Percentiles rank a stretch among this genome's conserved stretches.
Evolutionary conservation across 2,888 invertebrate genomes (phyloP).

Genomic region (Sarcophaga variegata): DNA sequence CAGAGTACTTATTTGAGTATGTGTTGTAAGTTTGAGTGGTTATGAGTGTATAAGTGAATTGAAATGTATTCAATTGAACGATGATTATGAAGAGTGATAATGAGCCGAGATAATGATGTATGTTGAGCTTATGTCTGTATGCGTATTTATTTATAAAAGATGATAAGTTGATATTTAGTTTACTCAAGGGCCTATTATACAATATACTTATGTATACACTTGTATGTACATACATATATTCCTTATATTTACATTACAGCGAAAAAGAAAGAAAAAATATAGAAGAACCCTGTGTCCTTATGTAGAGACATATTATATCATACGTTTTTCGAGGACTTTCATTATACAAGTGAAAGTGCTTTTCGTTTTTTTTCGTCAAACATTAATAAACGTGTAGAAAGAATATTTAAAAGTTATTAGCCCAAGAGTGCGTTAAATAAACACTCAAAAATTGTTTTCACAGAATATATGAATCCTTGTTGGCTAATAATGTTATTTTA

Average conservation of each 20-base stretch:
- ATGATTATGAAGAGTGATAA: conserved; percentile 36
- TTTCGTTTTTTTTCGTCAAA: conserved; percentile 8
- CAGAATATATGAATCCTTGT: conserved; percentile 4
- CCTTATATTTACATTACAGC: not conserved
- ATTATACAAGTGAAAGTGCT: conserved; percentile 14
- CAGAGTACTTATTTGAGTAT: not conserved
- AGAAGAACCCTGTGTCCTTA: too few relatives aligned
- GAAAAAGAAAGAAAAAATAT: too few relatives aligned
- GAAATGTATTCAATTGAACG: conserved; percentile 53
- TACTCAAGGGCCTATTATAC: conserved; percentile 60
- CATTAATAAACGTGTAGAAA: conserved; percentile 26
- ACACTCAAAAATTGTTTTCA: conserved; percentile 8
- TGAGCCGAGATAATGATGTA: conserved; percentile 48
- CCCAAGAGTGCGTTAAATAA: conserved; percentile 23
- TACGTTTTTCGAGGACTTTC: too few relatives aligned
- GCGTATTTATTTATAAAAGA: not conserved
- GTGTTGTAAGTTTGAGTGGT: not conserved
- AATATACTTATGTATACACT: conserved; percentile 5
- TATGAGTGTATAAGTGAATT: conserved; percentile 25
- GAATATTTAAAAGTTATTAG: conserved; percentile 32
- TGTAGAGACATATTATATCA: too few relatives aligned
- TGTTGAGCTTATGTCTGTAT: conserved; percentile 8
- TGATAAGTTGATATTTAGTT: conserved; percentile 64
- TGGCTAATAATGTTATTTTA: conserved; percentile 41
- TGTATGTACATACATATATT: not conserved